These are phyloP conservation scores for Lepidotrigona ventralis DNA, from an alignment of 1,140 invertebrate species.

Conservation along the genomic window DNA sequence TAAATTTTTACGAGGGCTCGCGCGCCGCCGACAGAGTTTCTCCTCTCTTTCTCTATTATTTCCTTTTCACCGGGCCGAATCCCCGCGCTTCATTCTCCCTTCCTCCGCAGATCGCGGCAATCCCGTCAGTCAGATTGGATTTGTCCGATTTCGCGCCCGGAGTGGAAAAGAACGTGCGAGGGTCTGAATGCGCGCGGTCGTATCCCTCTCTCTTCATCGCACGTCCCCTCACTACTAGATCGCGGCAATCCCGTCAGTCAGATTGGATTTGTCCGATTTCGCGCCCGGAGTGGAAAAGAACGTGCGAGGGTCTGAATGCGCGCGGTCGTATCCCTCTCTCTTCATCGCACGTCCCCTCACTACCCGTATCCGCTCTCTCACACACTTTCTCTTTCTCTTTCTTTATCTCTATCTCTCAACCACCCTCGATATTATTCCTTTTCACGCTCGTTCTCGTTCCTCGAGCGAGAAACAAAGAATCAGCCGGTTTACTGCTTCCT, in stretches of 20 bases:
- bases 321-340: conserved; percentile 31
- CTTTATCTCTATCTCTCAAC: conserved; percentile 38
- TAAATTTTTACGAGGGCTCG: conserved; percentile 79
- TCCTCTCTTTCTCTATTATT: conserved; percentile 38
- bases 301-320: conserved; percentile 31
- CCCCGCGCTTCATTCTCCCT: conserved; percentile 3
- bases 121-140: conserved; percentile 74
- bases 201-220: conserved; percentile 29
- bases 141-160: conserved; percentile 75
- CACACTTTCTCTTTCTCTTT: not conserved
- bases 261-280: conserved; percentile 79
- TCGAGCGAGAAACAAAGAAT: conserved; percentile 45
- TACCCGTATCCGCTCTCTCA: not conserved
- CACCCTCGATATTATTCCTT: conserved; percentile 57
- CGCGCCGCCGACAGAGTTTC: conserved; percentile 10
- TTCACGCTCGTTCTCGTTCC: conserved; percentile 60
- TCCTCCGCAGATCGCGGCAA: conserved; percentile 41
- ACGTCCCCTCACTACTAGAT: no score
- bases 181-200: conserved; percentile 19
- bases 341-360: no score
- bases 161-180: conserved; percentile 62
- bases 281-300: conserved; percentile 66
- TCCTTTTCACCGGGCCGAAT: conserved; percentile 25
- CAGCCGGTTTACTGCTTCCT: conserved; percentile 37
- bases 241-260: conserved; percentile 64